These are phyloP conservation scores for Mastacembelus armatus DNA, from an alignment of 2,797 vertebrate genomes.

Conservation along the genomic window DNA sequence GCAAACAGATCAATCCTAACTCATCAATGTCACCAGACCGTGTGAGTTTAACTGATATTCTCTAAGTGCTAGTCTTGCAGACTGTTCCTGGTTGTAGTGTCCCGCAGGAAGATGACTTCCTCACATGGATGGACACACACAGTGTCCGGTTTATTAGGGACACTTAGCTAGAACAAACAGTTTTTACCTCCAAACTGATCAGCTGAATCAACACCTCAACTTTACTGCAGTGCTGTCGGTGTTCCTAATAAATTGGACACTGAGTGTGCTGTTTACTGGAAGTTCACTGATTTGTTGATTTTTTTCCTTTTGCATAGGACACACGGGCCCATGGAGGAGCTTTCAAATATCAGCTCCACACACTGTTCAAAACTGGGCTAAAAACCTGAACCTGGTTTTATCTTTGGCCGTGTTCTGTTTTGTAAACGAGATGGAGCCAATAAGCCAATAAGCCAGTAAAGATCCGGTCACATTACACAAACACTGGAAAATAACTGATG, in stretches of 20 bases:
- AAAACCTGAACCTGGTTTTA: neutral
- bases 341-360: neutral
- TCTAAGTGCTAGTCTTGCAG: too few species aligned
- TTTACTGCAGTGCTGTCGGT: neutral
- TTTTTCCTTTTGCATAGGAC: slow-evolving; percentile 57
- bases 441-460: neutral
- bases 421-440: neutral
- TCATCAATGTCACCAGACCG: neutral
- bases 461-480: neutral
- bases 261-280: neutral
- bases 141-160: neutral
- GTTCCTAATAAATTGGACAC: too few species aligned
- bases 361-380: neutral
- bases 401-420: slow-evolving; percentile 30
- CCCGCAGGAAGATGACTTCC: too few species aligned
- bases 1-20: neutral
- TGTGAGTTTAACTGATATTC: neutral
- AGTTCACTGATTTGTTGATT: slow-evolving; percentile 8
- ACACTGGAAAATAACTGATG: too few species aligned
- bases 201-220: neutral
- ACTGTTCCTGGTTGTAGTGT: too few species aligned
- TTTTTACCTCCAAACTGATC: too few species aligned
- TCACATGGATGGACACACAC: too few species aligned
- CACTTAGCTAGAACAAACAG: neutral
- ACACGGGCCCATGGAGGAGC: neutral